Evolutionary conservation across 2,113 vertebrate species (phyloP), one percentile per base, ranked within the genome.

Genomic region (Pungitius pungitius): DNA sequence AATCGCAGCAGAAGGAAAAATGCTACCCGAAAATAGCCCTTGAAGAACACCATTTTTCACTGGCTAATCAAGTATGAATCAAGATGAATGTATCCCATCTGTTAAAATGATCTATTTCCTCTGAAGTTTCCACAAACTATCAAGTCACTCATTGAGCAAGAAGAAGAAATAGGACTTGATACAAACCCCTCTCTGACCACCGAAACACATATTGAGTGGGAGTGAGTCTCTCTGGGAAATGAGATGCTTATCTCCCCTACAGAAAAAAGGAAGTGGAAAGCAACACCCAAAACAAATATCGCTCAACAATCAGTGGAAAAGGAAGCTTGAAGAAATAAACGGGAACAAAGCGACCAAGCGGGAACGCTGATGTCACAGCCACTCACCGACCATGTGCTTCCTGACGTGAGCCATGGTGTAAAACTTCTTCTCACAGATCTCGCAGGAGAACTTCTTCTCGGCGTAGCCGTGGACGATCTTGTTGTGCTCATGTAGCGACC

Each of bases 381-480:
- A 97, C 97, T 97, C 89, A 99, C 97, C 97, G 35, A 99, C 97
- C 96, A 99, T 97, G 93, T 99, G 97, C 92, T 99, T 99, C 86
- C 97, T 94, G 87, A 99, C 97, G 0, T 99, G 97, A 5, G 97
- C 97, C 97, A 97, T 97, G 56, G 97, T 98, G 92, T 97, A 97
- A 90, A 98, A 98, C 89, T 97, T 98, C 94, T 98, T 98, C 87
- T 97, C 97, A 0, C 97, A 98, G 87, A 98, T 97, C 92, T 98
- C 97, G 0, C 97, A 98, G 8, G 96, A 96, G 92, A 97, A 97
- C 83, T 96, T 98, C 93, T 97, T 98, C 89, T 98, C 97, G 0
- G 96, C 96, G 0, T 96, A 97, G 81, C 96, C 96, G 0, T 98
- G 97, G 71, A 98, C 96, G 0, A 97, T 97, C 91, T 98, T 98